These are phyloP conservation scores for Esox masquinongy DNA, from an alignment of 2,797 vertebrate species.

Conservation along the genomic window DNA sequence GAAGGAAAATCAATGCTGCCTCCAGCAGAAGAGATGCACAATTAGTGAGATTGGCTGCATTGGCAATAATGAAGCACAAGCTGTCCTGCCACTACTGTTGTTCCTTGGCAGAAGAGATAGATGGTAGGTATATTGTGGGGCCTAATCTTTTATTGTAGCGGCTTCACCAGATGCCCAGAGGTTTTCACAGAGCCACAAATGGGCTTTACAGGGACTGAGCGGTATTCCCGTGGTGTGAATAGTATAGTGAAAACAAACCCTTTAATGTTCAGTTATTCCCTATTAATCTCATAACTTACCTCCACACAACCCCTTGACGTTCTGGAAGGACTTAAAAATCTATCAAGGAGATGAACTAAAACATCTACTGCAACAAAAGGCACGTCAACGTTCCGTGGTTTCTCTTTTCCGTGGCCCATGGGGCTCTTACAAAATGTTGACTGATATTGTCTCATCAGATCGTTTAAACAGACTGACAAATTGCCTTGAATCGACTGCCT, in stretches of 20 bases:
- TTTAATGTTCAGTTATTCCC: constrained; percentile 17
- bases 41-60: constrained; percentile 49
- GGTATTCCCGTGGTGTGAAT: neutral
- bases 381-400: constrained; percentile 44
- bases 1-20: constrained; percentile 56
- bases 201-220: neutral
- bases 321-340: constrained; percentile 36
- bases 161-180: constrained; percentile 42
- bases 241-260: constrained; percentile 1
- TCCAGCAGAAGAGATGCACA: constrained; percentile 43
- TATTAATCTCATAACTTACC: constrained; percentile 55
- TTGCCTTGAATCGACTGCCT: neutral
- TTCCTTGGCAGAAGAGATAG: neutral
- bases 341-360: neutral
- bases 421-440: constrained; percentile 18
- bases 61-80: constrained; percentile 48
- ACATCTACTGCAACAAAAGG: constrained; percentile 45
- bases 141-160: constrained; percentile 47
- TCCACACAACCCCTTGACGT: constrained; percentile 45
- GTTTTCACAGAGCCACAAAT: constrained; percentile 15
- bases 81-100: neutral
- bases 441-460: constrained; percentile 14
- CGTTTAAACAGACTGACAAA: constrained; percentile 5
- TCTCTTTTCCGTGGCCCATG: constrained; percentile 4
- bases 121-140: constrained; percentile 17